Base-by-base conservation (phyloP, 1,140 invertebrate species). In the Aradophagus sp. region DNA sequence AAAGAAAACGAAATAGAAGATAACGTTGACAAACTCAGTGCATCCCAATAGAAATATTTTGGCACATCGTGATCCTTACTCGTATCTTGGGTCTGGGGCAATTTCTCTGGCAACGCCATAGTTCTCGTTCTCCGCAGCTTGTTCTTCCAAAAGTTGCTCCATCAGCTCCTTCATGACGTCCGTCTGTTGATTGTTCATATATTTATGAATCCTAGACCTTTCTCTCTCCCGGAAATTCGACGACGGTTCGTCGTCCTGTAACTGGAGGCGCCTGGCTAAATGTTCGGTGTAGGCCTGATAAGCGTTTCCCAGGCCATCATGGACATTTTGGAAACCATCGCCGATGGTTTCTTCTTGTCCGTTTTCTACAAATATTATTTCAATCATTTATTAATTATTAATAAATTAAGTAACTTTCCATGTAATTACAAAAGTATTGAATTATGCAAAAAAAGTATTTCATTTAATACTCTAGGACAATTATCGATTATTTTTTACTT, bases 331-430 rank as follows among this genome's bases (percentile, higher is more conserved):
- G 13, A 74, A 79, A 11, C 77, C 81, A n/a, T 80, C 78, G 0
- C 79, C 81, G 1, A 82, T 75, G 0, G 76, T 81, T 42, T 85
- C 82, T 2, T 80, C 42, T 13, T 84, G 83, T 4, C 80, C 81
- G 26, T 69, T 74, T 47, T 80, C 80, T 83, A 48, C 23, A 72
- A 53, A 13, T 4, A 6, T 3, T 6, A 5, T 10, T 11, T 4
- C n/a, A 31, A n/a, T n/a, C n/a, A n/a, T n/a, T n/a, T n/a, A n/a
- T n/a, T n/a, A n/a, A n/a, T n/a, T n/a, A n/a, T n/a, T n/a, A n/a
- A n/a, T n/a, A n/a, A n/a, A n/a, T n/a, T n/a, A n/a, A n/a, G n/a
- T n/a, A n/a, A n/a, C n/a, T 8, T 23, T 23, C 4, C 8, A 23
- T 23, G 8, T 4, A 23, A 4, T 23, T 29, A 29, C 10, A 29